These are phyloP conservation scores for Eurytoma adleriae DNA, from an alignment of 2,888 invertebrate genomes.

Conservation along the genomic window DNA sequence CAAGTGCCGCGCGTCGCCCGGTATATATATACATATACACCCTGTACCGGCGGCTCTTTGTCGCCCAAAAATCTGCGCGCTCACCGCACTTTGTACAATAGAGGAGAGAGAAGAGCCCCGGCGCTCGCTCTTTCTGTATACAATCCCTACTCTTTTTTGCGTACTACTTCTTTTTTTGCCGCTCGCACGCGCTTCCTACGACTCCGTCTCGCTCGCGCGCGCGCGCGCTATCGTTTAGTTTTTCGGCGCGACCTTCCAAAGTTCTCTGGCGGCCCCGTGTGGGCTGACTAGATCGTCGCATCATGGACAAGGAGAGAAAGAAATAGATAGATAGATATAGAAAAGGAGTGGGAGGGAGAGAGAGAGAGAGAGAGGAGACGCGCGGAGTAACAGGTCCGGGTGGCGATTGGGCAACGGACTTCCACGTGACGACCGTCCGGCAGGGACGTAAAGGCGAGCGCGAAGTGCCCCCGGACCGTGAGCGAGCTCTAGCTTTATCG, in stretches of 20 bases:
- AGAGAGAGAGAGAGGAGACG: neutral
- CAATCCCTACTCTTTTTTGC: neutral
- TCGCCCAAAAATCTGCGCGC: neutral
- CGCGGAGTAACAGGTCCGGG: slow-evolving; percentile 58
- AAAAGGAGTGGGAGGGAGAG: neutral
- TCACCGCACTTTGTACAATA: neutral
- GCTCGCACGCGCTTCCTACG: neutral
- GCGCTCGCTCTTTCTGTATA: neutral
- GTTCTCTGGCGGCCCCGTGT: neutral
- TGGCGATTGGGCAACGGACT: slow-evolving; percentile 58
- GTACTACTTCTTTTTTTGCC: slow-evolving; percentile 4
- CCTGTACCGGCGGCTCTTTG: neutral
- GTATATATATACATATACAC: neutral
- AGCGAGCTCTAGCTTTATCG: too few relatives aligned
- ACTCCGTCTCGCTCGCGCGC: neutral
- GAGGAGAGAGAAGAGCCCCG: neutral
- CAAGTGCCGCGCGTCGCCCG: neutral
- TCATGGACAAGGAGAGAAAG: neutral
- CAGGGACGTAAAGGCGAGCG: slow-evolving; percentile 26
- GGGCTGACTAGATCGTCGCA: neutral
- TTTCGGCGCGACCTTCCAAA: slow-evolving; percentile 29
- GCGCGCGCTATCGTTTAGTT: slow-evolving; percentile 6
- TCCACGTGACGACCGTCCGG: slow-evolving; percentile 51
- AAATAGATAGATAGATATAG: neutral
- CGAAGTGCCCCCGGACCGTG: too few relatives aligned